Evolutionary conservation across 2,888 invertebrate species (phyloP).

Genomic region (Tachina grossa): DNA sequence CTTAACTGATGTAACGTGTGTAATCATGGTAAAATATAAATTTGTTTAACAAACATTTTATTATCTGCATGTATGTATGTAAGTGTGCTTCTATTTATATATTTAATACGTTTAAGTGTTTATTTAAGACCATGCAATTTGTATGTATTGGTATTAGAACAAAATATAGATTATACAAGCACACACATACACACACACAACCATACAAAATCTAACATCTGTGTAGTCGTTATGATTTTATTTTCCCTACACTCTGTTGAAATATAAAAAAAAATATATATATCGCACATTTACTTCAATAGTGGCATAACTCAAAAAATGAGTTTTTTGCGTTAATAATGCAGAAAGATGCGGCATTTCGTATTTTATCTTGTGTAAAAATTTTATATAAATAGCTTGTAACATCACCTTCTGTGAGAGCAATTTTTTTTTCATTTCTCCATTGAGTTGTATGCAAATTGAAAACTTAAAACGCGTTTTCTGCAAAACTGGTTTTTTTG

Average conservation of each 20-base stretch:
- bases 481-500: no score
- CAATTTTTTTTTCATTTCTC: no score
- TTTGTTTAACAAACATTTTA: conserved; percentile 31
- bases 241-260: conserved; percentile 19
- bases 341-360: no score
- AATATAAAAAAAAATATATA: conserved; percentile 50
- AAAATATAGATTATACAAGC: conserved; percentile 19
- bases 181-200: not conserved
- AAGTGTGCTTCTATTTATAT: not conserved
- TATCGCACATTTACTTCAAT: no score
- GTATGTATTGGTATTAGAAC: conserved; percentile 1
- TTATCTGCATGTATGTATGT: not conserved
- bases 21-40: conserved; percentile 31
- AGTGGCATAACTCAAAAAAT: no score
- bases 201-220: conserved; percentile 30
- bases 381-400: no score
- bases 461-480: no score
- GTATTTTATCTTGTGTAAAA: no score
- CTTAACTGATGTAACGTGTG: conserved; percentile 6
- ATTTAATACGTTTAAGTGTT: not conserved
- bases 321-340: no score
- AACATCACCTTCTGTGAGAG: no score
- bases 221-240: conserved; percentile 39
- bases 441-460: no score
- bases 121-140: conserved; percentile 16